Evolutionary conservation across 2,888 invertebrate species (phyloP).

Genomic region (Lepidonotus clava): DNA sequence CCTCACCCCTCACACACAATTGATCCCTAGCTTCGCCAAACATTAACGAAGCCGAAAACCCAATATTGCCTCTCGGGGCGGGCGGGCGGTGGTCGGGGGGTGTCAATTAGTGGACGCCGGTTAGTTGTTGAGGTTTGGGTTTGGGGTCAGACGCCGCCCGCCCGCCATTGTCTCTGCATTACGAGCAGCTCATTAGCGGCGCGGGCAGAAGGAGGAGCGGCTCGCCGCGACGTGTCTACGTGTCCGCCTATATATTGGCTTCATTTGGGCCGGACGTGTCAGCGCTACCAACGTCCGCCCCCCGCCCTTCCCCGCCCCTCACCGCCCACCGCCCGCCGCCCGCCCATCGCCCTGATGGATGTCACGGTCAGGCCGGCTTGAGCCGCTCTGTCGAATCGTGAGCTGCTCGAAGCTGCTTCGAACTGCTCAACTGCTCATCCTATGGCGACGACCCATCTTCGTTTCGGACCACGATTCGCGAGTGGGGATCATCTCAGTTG

Average conservation of each 20-base stretch:
- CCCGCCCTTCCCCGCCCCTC: too few relatives aligned
- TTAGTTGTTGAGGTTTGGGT: constrained; percentile 5
- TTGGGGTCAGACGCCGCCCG: background rate
- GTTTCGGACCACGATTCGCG: too few relatives aligned
- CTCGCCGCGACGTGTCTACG: constrained; percentile 11
- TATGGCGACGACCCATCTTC: too few relatives aligned
- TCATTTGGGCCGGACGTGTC: constrained; percentile 37
- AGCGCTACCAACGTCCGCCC: background rate
- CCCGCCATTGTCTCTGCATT: constrained; percentile 19
- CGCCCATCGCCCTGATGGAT: constrained; percentile 26
- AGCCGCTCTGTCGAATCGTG: background rate
- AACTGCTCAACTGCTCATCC: too few relatives aligned
- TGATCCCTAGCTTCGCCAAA: too few relatives aligned
- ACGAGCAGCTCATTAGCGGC: constrained; percentile 11
- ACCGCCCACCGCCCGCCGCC: too few relatives aligned
- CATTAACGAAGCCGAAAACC: background rate
- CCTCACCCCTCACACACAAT: too few relatives aligned
- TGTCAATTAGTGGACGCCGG: background rate
- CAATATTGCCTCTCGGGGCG: background rate
- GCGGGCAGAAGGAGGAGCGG: background rate
- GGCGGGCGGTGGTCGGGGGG: background rate
- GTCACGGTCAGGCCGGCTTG: constrained; percentile 10
- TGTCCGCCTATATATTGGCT: constrained; percentile 47
- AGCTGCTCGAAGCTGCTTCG: background rate
- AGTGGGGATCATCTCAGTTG: too few relatives aligned